A percentile compares a stretch with the other conserved stretches of the same genome.
These are phyloP conservation scores for Euthynnus affinis DNA, from an alignment of 2,797 vertebrate species.

Conservation along the genomic window DNA sequence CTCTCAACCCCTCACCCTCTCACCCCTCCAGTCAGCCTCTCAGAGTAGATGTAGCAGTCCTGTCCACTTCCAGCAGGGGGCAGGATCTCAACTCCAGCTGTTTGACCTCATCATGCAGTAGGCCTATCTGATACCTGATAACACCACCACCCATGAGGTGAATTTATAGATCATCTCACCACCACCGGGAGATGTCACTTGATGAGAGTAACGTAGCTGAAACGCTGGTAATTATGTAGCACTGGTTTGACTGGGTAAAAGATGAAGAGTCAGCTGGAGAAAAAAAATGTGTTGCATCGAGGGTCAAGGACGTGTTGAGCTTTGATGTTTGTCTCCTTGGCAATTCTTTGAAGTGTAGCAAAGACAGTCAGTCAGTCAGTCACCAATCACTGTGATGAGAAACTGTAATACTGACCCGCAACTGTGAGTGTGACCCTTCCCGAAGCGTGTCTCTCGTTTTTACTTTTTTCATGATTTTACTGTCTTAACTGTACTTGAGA, in stretches of 20 bases:
- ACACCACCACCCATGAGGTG: slow-evolving; percentile 55
- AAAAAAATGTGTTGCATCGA: slow-evolving; percentile 27
- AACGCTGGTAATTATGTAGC: slow-evolving; percentile 74
- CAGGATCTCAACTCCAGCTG: slow-evolving; percentile 66
- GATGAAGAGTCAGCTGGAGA: slow-evolving; percentile 45
- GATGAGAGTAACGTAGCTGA: slow-evolving; percentile 63
- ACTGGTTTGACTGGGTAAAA: slow-evolving; percentile 63
- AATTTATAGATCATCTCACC: slow-evolving; percentile 61
- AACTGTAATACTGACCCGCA: slow-evolving; percentile 84
- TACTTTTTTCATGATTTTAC: slow-evolving; percentile 43
- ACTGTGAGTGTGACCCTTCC: slow-evolving; percentile 82
- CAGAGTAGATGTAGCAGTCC: slow-evolving; percentile 84
- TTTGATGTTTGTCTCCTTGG: slow-evolving; percentile 79
- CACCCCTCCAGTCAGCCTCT: slow-evolving; percentile 58
- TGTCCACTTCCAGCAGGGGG: slow-evolving; percentile 63
- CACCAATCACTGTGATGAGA: slow-evolving; percentile 88
- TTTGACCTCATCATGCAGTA: slow-evolving; percentile 61
- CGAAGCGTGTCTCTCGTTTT: slow-evolving; percentile 31
- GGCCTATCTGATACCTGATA: slow-evolving; percentile 23
- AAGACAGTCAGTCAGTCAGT: slow-evolving; percentile 72
- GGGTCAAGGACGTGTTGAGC: slow-evolving; percentile 73
- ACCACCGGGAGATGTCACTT: slow-evolving; percentile 68
- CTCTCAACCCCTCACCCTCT: slow-evolving; percentile 5
- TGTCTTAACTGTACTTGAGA: slow-evolving; percentile 67
- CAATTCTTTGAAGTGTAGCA: slow-evolving; percentile 68